Percentiles rank a stretch among this genome's conserved stretches.
Conservation (phyloP, 2,797 vertebrate genomes). For the Alfaro cultratus region DNA sequence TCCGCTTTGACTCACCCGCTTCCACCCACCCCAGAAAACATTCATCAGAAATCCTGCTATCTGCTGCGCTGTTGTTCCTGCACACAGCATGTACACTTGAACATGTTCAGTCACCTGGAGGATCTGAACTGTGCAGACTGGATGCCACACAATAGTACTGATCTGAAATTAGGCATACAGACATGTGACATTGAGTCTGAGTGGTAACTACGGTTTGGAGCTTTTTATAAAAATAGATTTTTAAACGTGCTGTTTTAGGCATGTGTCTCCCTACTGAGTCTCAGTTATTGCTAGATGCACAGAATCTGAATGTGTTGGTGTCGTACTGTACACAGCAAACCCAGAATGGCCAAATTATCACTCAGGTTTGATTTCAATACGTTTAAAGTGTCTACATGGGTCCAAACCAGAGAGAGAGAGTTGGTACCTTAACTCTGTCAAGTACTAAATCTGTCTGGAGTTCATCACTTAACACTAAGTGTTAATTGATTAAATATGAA, state of each 20-base stretch:
- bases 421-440: too few species aligned
- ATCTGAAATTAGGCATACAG: not conserved
- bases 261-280: not conserved
- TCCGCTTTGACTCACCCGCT: constrained; percentile 32
- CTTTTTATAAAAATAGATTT: not conserved
- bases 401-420: too few species aligned
- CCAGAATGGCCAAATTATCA: too few species aligned
- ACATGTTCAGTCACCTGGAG: not conserved
- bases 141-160: not conserved
- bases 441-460: too few species aligned
- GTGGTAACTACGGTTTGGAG: not conserved
- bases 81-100: constrained; percentile 1
- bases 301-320: not conserved
- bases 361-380: too few species aligned
- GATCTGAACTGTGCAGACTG: not conserved
- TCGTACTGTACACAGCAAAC: not conserved
- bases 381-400: too few species aligned
- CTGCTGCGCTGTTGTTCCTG: not conserved
- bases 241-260: not conserved
- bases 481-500: too few species aligned
- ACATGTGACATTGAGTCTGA: not conserved
- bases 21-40: constrained; percentile 17
- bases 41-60: constrained; percentile 8
- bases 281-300: not conserved
- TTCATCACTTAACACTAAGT: too few species aligned